Evolutionary conservation across 2,888 invertebrate species (phyloP).

Genomic region (Myopa tessellatipennis): DNA sequence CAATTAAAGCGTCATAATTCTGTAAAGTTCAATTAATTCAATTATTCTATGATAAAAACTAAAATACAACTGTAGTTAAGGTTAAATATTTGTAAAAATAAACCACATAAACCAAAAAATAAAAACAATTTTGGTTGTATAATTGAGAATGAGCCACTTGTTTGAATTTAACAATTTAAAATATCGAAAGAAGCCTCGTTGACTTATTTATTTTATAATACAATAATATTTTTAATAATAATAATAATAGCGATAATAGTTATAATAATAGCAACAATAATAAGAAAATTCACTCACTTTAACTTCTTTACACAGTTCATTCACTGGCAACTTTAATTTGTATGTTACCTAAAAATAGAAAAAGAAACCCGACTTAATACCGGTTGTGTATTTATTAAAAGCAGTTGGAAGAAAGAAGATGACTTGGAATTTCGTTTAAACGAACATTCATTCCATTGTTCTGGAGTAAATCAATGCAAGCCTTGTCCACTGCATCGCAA

Average conservation of each 20-base stretch:
- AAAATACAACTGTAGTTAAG: neutral
- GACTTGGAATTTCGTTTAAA: conserved; percentile 33
- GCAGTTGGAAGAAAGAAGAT: conserved; percentile 14
- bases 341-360: conserved; percentile 68
- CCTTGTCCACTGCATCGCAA: conserved; percentile 90
- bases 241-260: neutral
- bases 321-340: conserved; percentile 81
- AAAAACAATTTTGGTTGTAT: too few relatives aligned
- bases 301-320: conserved; percentile 84
- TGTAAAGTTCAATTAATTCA: conserved; percentile 60
- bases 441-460: conserved; percentile 82
- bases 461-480: conserved; percentile 84
- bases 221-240: neutral
- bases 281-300: conserved; percentile 73
- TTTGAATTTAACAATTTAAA: too few relatives aligned
- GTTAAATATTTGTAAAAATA: too few relatives aligned
- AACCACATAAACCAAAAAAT: too few relatives aligned
- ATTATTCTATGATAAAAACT: neutral
- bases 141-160: too few relatives aligned
- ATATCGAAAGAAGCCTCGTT: too few relatives aligned
- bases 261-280: neutral
- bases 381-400: conserved; percentile 16
- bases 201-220: too few relatives aligned
- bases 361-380: conserved; percentile 2
- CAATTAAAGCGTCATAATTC: conserved; percentile 91